Base-by-base conservation (phyloP, 2,113 vertebrate species). In the Synodontis membranacea region DNA sequence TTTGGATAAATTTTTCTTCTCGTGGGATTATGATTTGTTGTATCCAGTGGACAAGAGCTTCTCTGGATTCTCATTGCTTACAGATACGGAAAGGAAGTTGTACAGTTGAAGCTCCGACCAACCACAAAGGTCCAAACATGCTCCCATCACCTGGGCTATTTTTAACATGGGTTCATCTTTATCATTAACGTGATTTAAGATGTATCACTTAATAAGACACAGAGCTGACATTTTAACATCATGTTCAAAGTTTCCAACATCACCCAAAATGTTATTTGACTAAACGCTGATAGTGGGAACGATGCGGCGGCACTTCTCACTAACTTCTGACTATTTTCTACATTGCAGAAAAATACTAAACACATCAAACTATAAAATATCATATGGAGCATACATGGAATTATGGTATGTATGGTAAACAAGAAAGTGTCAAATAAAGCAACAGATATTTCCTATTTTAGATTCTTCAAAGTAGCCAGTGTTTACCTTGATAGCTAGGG, bases 21-120 rank as follows among this genome's bases (percentile, higher is more conserved):
- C 54, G 60, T 58, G 80, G 70, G 31, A 84, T 70, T 80, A 74
- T 70, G 52, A 80, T 87, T 86, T 87, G 64, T 68, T 68, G 34
- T 34, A 68, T 68, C 64, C 28, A n/a, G n/a, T n/a, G n/a, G 28
- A 62, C 60, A n/a, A n/a, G 3, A 28, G 28, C 28, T 56, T 56
- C 54, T 25, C 62, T 34, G n/a, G 62, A 66, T 66, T 66, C n/a
- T 34, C 62, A 17, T 66, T n/a, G n/a, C n/a, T 68, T 68, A 34
- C 5, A 34, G 64, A 37, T 17, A 68, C 58, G n/a, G 34, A 68
- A 68, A 68, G 31, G 31, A 37, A 37, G 64, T 37, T 42, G 37
- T 39, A 42, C 37, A 42, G 37, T 39, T 4, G 19, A 6, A 7
- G 15, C 17, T 34, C 64, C 31, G 17, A 62, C 28, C 31, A 31